phyloP scores from a whole-genome alignment of 2,797 vertebrate species.

The Scyliorhinus canicula region DNA sequence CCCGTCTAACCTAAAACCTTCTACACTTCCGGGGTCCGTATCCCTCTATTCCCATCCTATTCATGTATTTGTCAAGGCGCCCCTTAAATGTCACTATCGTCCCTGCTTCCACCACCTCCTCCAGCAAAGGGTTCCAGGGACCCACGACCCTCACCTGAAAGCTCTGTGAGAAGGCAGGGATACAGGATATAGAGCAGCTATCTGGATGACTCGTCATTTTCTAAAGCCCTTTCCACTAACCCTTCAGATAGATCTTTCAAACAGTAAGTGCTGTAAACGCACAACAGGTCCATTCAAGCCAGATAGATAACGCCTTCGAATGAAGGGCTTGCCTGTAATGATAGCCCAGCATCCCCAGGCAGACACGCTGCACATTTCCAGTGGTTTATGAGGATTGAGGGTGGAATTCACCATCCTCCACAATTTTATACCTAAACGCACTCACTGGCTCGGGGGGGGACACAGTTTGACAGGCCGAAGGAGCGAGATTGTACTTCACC shows the following conservation, averaged over 20 bases:
- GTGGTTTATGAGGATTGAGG: not conserved
- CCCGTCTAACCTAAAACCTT: no score
- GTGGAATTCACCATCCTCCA: no score
- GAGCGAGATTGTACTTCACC: not conserved
- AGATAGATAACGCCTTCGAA: not conserved
- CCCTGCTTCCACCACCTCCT: no score
- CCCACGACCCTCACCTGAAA: no score
- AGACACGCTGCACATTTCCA: not conserved
- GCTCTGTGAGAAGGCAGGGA: not conserved
- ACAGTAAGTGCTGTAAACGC: not conserved
- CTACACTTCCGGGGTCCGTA: no score
- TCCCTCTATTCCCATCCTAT: no score
- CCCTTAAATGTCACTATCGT: no score
- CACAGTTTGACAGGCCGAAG: not conserved
- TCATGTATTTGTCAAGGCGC: no score
- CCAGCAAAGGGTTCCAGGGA: no score
- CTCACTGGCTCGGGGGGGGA: not conserved
- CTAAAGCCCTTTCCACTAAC: not conserved
- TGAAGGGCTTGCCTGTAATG: not conserved
- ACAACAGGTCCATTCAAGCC: not conserved
- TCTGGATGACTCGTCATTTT: not conserved
- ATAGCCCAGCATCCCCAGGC: not conserved
- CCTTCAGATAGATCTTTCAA: not conserved
- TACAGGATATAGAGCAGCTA: not conserved
- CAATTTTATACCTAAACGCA: no score